Evolutionary conservation across 2,888 invertebrate genomes (phyloP), one percentile per base, ranked within the genome.

Genomic region (Bibio marci): DNA sequence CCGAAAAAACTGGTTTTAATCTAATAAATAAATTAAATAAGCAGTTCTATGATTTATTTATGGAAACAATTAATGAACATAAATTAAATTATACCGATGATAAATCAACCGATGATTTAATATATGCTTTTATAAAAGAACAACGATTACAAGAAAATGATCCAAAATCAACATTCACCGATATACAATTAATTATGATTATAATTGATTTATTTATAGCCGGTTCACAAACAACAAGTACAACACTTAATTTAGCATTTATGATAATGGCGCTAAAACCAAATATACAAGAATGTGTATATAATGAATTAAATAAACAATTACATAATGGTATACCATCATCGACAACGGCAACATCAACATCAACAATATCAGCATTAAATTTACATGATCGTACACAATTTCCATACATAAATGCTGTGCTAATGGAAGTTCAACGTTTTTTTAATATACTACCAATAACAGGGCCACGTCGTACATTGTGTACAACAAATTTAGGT

Each of bases 131-230:
- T 47, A 59, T 78, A 7, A 62, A 63, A 18, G 71, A 76, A 59
- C 22, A 22, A 22, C 22, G 22, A 6, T 74, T 76, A 69, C 55
- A 62, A 33, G 48, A 52, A n/a, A 49, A 48, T 12, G 53, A 59
- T 34, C 51, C 47, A 13, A 35, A 36, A 14, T 7, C 25, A 15
- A 31, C 42, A n/a, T 58, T 69, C 55, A 53, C 57, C 68, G 76
- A 74, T 41, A 69, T 71, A 5, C 76, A 78, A 50, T 52, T 79
- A 37, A 58, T 72, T 4, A 68, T 76, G 66, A 65, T 74, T 4
- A 69, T 76, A 46, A 50, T 76, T 40, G 80, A 80, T 52, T 62
- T 79, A 34, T 75, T 79, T 47, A 68, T 79, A 48, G 78, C 73
- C 5, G 78, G 78, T 3, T 65, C 70, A 0, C 67, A 68, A 46